These are phyloP conservation scores for Alouatta palliata DNA, from an alignment of 2,113 vertebrate species.

Conservation along the genomic window DNA sequence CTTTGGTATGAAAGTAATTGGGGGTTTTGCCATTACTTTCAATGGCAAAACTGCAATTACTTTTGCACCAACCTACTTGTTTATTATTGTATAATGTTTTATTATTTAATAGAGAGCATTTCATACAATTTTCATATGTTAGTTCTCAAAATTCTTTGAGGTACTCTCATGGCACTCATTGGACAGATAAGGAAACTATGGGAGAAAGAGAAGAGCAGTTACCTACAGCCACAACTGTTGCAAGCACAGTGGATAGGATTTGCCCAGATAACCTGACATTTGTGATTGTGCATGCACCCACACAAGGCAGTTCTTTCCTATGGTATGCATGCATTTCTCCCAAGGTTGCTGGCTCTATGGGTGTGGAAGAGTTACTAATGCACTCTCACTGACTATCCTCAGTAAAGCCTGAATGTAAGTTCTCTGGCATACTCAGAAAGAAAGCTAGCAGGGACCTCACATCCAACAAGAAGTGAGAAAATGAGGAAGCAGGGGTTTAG, in stretches of 20 bases:
- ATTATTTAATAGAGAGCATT: neutral
- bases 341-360: accelerated
- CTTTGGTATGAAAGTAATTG: too few species aligned
- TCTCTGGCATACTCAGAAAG: neutral
- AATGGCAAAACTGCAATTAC: too few species aligned
- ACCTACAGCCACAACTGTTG: neutral
- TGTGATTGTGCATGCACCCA: accelerated
- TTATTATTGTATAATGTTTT: neutral
- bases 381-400: neutral
- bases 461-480: neutral
- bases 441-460: neutral
- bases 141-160: neutral
- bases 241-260: neutral
- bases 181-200: neutral
- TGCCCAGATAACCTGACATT: accelerated
- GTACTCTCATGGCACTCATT: neutral
- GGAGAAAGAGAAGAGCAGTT: neutral
- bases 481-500: neutral
- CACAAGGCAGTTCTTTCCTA: accelerated
- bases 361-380: accelerated
- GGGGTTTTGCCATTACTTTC: too few species aligned
- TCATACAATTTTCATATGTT: neutral
- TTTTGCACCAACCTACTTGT: too few species aligned
- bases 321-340: neutral
- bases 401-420: neutral